Percentiles rank a stretch among this genome's conserved stretches.
Evolutionary conservation across 2,113 vertebrate genomes (phyloP).

Genomic region (Dendrocopos noguchii): DNA sequence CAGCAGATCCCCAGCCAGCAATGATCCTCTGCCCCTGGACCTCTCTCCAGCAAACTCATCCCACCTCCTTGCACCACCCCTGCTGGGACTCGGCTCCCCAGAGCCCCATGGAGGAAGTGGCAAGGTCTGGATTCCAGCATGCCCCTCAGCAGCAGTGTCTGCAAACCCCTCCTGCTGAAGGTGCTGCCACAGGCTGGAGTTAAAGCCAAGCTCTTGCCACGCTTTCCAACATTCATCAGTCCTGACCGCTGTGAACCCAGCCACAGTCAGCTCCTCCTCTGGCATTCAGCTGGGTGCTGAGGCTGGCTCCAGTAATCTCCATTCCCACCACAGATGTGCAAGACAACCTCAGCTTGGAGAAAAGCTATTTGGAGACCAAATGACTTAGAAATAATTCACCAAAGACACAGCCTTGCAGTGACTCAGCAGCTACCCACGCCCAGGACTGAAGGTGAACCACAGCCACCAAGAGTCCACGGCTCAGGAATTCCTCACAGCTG

Average conservation of each 20-base stretch:
- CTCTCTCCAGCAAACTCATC: accelerated
- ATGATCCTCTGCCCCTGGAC: accelerated
- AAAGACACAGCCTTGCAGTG: not conserved
- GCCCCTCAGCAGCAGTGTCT: accelerated
- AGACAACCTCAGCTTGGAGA: not conserved
- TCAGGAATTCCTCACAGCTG: not conserved
- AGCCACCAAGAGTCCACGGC: not conserved
- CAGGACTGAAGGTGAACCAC: accelerated
- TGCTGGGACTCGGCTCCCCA: no score
- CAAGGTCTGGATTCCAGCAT: accelerated
- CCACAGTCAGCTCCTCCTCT: accelerated
- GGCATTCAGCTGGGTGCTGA: accelerated
- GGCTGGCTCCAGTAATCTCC: accelerated
- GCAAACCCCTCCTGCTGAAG: not conserved
- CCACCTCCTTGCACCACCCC: not conserved
- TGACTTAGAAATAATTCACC: not conserved
- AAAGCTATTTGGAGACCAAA: not conserved
- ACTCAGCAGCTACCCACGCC: not conserved
- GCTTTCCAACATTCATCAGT: not conserved
- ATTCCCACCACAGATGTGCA: no score
- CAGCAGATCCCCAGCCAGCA: not conserved
- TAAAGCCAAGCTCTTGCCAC: not conserved
- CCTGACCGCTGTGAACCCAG: not conserved
- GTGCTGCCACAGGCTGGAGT: not conserved
- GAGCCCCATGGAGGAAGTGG: accelerated